phyloP scores from a whole-genome alignment of 2,888 invertebrate species.

The Eurytoma californica region DNA sequence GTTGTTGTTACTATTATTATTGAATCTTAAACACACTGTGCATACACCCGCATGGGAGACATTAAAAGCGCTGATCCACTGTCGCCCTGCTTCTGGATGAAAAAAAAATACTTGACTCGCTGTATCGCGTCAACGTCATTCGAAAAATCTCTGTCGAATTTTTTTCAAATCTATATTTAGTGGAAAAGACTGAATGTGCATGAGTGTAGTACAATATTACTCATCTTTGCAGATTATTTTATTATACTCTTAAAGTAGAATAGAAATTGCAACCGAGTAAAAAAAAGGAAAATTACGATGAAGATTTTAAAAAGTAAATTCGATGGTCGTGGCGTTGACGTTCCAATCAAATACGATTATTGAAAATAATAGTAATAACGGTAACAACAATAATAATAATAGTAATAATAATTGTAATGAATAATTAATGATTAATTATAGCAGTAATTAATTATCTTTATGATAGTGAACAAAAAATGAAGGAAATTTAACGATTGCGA shows the following conservation, averaged over 20 bases:
- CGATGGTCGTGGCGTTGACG: slow-evolving; percentile 18
- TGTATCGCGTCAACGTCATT: slow-evolving; percentile 22
- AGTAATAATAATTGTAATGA: slow-evolving; percentile 45
- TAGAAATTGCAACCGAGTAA: slow-evolving; percentile 26
- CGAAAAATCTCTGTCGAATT: slow-evolving; percentile 40
- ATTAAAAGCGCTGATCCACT: neutral
- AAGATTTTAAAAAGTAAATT: neutral
- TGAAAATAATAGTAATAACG: slow-evolving; percentile 45
- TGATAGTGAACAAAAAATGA: slow-evolving; percentile 11
- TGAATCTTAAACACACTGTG: neutral
- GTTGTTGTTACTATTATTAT: slow-evolving; percentile 52
- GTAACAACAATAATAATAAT: slow-evolving; percentile 41
- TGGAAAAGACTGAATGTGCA: slow-evolving; percentile 71
- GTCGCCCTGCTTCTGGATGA: neutral
- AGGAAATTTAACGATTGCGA: slow-evolving; percentile 23
- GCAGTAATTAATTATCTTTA: slow-evolving; percentile 26
- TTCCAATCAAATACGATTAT: slow-evolving; percentile 44
- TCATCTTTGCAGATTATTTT: slow-evolving; percentile 59
- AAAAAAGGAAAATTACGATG: slow-evolving; percentile 16
- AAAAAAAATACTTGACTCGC: slow-evolving; percentile 5
- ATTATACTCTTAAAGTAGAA: slow-evolving; percentile 42
- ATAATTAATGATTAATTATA: slow-evolving; percentile 38
- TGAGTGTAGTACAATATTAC: slow-evolving; percentile 64
- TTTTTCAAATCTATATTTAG: slow-evolving; percentile 59
- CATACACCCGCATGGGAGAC: neutral